Base-by-base conservation (phyloP, 2,797 vertebrate genomes). In the Silurus lanzhouensis region DNA sequence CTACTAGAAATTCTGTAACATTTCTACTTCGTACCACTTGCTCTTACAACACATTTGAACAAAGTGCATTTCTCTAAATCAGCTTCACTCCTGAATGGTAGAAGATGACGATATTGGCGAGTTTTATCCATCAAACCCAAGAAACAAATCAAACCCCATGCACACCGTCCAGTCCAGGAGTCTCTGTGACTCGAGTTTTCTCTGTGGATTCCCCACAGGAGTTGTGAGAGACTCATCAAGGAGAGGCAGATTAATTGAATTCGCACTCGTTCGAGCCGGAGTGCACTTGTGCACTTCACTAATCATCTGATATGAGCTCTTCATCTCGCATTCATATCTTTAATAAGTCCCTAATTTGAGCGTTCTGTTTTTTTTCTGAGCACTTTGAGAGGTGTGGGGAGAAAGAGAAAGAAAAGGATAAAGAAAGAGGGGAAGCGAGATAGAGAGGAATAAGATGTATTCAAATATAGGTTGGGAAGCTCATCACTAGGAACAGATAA, bases 251-350 rank as follows among this genome's bases (percentile, higher is more conserved):
- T 94, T 94, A 92, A 95, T 95, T 94, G 89, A 91, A 92, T 94
- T 92, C 92, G 93, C 93, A 94, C 93, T 95, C 93, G 93, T 95
- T 94, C 92, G 92, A 92, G 90, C 88, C 80, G 90, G 92, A 92
- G 57, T 91, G 91, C 92, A 89, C 93, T 94, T 93, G 90, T 90
- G 91, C 91, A 92, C 90, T 93, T 94, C 93, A 94, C 95, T 95
- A 95, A 95, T 95, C 92, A 93, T 94, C 92, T 91, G 93, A 92
- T 93, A 92, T 92, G 91, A 94, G 94, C 92, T 92, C 93, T 91
- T 93, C 91, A 94, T 93, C 88, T 84, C 31, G 71, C 81, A 79
- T 93, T 93, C 93, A 93, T 93, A 92, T 94, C 93, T 93, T 91
- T 92, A 94, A 94, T 94, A 94, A 91, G 91, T 75, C 92, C 92